These are phyloP conservation scores for Liasis olivaceus DNA, from an alignment of 2,797 vertebrate genomes.

Conservation along the genomic window DNA sequence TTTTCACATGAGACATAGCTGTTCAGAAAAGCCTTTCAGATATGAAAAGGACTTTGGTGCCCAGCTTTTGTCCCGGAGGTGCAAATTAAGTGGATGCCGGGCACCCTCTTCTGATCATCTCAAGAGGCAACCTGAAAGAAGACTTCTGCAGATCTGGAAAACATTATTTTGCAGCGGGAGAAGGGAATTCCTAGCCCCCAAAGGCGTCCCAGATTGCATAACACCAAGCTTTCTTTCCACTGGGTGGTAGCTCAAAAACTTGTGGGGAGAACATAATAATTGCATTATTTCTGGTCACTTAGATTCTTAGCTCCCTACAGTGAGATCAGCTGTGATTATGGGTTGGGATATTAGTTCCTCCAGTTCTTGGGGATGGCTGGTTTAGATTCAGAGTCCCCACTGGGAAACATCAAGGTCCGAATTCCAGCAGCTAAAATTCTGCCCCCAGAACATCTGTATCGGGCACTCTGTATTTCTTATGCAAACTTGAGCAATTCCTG, in stretches of 20 bases:
- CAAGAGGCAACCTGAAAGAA: too few relatives aligned
- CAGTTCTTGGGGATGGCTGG: not conserved
- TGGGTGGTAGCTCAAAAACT: not conserved
- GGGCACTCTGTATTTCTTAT: not conserved
- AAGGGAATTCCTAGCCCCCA: not conserved
- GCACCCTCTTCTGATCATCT: not conserved
- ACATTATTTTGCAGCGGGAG: too few relatives aligned
- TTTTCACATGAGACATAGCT: not conserved
- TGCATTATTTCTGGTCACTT: not conserved
- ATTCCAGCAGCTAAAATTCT: not conserved
- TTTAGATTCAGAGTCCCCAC: not conserved
- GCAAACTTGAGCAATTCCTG: not conserved
- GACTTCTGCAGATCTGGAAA: too few relatives aligned
- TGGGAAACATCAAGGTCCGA: not conserved
- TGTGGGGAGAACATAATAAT: not conserved
- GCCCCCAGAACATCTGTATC: not conserved
- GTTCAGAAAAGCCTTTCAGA: too few relatives aligned
- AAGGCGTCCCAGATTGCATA: not conserved
- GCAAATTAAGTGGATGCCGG: not conserved
- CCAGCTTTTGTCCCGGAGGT: not conserved
- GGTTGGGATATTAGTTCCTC: not conserved
- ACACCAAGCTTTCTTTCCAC: not conserved
- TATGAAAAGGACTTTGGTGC: too few relatives aligned
- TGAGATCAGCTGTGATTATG: not conserved
- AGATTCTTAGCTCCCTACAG: not conserved